Evolutionary conservation across 1,140 invertebrate genomes (phyloP), one percentile per base, ranked within the genome.

Genomic region (Medauroidea extradentata): DNA sequence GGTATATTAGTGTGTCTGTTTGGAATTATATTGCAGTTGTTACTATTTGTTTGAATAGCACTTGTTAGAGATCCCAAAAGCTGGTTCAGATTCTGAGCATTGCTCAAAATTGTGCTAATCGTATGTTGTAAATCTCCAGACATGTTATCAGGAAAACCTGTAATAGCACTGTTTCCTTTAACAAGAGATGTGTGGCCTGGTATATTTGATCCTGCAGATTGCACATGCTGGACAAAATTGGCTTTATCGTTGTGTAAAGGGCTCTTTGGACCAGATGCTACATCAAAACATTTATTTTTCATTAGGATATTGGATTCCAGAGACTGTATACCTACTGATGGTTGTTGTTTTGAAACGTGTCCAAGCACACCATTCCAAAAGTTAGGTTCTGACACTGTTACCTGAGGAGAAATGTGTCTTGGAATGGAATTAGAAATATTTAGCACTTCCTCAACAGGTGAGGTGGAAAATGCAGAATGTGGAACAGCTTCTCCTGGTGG

Each of bases 111-210:
- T 14, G 67, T 71, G 42, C 63, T 70, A 27, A 76, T 62, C 9
- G 71, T 69, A 42, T 69, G 67, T 58, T 73, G 70, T 24, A 74
- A 48, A 18, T 76, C 72, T 4, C 71, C 70, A n/a, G 64, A 51
- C 16, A 55, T 14, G 21, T 19, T 48, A 27, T 57, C 34, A 39
- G 58, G 38, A 42, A 55, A 43, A 21, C 23, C n/a, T 7, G 41
- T 24, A 42, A 39, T 38, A 21, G 25, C 13, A 38, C 49, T 42
- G 39, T 48, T 48, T 51, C 46, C 43, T 52, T 57, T 60, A 19
- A 25, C 51, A 29, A 50, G 46, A 25, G 25, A 48, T 27, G 63
- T 42, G 44, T 60, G 34, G 13, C 53, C 9, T 52, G 46, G 60
- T 41, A 60, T 16, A 19, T 54, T 46, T 23, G 51, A 57, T 4